Evolutionary conservation across 1,140 invertebrate species (phyloP), one percentile per base, ranked within the genome.

Genomic region (Araneus ventricosus): DNA sequence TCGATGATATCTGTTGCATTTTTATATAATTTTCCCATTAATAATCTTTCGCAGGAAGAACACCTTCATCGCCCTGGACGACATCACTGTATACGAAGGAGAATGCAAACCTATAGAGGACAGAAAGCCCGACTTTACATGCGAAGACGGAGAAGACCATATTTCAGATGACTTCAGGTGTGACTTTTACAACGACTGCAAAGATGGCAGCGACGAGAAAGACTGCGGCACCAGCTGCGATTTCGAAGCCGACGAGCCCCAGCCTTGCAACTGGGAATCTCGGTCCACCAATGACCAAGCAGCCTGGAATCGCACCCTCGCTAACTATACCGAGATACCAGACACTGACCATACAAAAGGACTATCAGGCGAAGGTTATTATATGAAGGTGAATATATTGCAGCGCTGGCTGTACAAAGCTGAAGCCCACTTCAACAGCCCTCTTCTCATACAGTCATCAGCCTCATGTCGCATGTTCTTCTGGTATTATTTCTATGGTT

Each of bases 141-240:
- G 94, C n/a, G 90, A 89, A 14, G 63, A 91, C 24, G 88, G 75
- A 20, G 14, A 88, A 41, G 86, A 45, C 22, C 70, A 87, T 8
- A 92, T 94, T 86, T 88, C 89, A 27, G 67, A 59, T 52, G 88
- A 94, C 5, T 27, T 88, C 59, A 79, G 94, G 20, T 94, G 94
- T 85, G 94, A 94, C 45, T 94, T 94, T 80, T 94, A 61, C 57
- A 37, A 34, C n/a, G 93, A 94, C 34, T 94, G 94, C 45, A 3
- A 41, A 59, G 93, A 94, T 70, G 90, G 86, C 20, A 80, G 57
- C 4, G 94, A 94, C 34, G 94, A 94, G 93, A 57, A 20, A 4
- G 52, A 88, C 20, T 94, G 94, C 63, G 94, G 94, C 10, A 75
- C 70, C 24, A 39, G 87, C 20, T 94, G 94, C 57, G 93, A 94